phyloP scores from a whole-genome alignment of 2,888 invertebrate genomes.

The Limnephilus lunatus region DNA sequence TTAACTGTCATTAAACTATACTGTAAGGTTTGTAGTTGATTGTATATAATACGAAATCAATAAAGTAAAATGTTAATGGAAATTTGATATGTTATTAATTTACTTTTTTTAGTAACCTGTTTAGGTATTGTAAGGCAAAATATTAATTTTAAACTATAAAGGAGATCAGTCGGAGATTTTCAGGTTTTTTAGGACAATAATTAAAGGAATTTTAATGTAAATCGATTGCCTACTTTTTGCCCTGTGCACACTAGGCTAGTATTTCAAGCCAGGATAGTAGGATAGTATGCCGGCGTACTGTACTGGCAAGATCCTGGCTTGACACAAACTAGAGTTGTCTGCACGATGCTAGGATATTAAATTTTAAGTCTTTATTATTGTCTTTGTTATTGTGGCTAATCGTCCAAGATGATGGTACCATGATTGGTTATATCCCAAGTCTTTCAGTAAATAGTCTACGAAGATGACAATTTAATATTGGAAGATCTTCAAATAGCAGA shows the following conservation, averaged over 20 bases:
- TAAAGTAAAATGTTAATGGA: conserved; percentile 19
- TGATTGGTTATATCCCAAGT: not conserved
- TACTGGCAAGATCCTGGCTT: no score
- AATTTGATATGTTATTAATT: not conserved
- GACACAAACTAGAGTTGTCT: no score
- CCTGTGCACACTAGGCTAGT: no score
- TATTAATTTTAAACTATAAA: no score
- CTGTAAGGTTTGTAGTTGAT: not conserved
- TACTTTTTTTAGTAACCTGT: not conserved
- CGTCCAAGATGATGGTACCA: not conserved
- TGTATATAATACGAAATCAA: conserved; percentile 19
- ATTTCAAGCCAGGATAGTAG: no score
- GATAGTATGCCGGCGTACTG: no score
- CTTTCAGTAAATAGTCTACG: not conserved
- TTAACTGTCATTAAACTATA: not conserved
- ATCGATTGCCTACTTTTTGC: no score
- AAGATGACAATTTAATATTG: not conserved
- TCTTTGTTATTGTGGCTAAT: not conserved
- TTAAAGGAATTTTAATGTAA: no score
- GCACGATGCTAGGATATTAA: no score
- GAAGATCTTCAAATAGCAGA: not conserved
- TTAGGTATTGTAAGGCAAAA: not conserved
- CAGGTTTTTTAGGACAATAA: no score
- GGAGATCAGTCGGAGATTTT: no score
- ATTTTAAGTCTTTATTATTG: no score